Percentiles rank a stretch among this genome's conserved stretches.
Conservation (phyloP, 2,888 invertebrate genomes). For the Aphodius sticticus region DNA sequence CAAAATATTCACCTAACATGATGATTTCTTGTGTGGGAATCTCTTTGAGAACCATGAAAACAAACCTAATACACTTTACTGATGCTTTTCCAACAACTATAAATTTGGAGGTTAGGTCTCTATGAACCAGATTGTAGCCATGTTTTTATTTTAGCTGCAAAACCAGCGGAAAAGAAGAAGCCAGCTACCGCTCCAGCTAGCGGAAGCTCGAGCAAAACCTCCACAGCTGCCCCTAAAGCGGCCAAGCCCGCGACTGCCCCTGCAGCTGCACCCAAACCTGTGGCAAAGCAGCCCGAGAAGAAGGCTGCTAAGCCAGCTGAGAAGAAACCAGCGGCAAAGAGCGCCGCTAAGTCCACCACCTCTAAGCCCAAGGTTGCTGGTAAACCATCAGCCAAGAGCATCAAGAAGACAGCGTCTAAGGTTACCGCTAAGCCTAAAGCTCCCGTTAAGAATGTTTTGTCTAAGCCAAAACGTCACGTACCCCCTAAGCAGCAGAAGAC, state of each 20-base stretch:
- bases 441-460: slow-evolving; percentile 49
- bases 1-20: slow-evolving; percentile 46
- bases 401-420: slow-evolving; percentile 59
- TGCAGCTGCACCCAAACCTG: slow-evolving; percentile 58
- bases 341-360: slow-evolving; percentile 62
- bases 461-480: slow-evolving; percentile 63
- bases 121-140: slow-evolving; percentile 6
- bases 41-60: slow-evolving; percentile 62
- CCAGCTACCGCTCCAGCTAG: slow-evolving; percentile 57
- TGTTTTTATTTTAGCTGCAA: slow-evolving; percentile 61
- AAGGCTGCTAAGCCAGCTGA: slow-evolving; percentile 51
- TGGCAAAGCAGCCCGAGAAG: slow-evolving; percentile 55
- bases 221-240: slow-evolving; percentile 57
- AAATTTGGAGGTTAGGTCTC: slow-evolving; percentile 27
- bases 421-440: slow-evolving; percentile 59
- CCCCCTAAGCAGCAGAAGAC: slow-evolving; percentile 57
- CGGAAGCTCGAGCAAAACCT: slow-evolving; percentile 52
- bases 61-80: slow-evolving; percentile 32
- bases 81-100: slow-evolving; percentile 11
- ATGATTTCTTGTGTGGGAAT: slow-evolving; percentile 65
- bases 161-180: slow-evolving; percentile 66
- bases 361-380: slow-evolving; percentile 62
- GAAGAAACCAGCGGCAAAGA: slow-evolving; percentile 62
- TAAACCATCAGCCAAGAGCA: slow-evolving; percentile 51
- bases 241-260: slow-evolving; percentile 57